Conservation (phyloP, 2,797 vertebrate species). For the Mionectes olivaceus region DNA sequence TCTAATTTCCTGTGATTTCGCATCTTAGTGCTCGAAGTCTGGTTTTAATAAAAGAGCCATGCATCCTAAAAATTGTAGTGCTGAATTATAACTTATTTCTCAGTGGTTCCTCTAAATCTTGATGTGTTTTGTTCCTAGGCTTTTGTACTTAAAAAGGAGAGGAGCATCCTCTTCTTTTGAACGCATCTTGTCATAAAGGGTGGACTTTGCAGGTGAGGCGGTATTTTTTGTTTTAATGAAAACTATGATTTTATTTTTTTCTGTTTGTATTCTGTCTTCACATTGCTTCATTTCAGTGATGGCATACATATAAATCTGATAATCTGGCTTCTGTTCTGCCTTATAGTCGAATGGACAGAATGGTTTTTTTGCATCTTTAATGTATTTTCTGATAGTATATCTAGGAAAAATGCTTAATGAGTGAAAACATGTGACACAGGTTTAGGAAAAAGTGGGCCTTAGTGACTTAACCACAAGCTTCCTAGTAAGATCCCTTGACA, state of each 20-base stretch:
- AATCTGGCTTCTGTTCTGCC: not conserved
- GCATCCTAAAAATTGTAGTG: constrained; percentile 55
- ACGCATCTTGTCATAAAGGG: not conserved
- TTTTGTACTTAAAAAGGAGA: constrained; percentile 37
- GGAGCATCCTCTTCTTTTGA: not conserved
- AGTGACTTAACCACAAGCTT: not conserved
- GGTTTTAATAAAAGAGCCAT: constrained; percentile 60
- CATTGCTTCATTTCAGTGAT: not conserved
- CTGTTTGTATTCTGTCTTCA: not conserved
- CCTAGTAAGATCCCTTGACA: not conserved
- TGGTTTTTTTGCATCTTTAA: not conserved
- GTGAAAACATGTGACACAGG: not conserved
- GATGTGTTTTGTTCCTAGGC: not conserved
- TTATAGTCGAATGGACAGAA: not conserved
- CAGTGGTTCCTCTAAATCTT: constrained; percentile 43
- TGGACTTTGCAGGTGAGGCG: not conserved
- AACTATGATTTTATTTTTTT: not conserved
- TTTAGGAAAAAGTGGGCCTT: not conserved
- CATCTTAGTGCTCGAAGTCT: constrained; percentile 41
- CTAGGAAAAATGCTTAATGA: not conserved
- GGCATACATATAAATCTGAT: not conserved
- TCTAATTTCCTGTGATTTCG: constrained; percentile 72
- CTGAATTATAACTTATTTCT: constrained; percentile 60
- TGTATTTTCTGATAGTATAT: not conserved
- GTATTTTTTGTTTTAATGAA: not conserved